Percentiles rank a stretch among this genome's conserved stretches.
phyloP scores from a whole-genome alignment of 2,113 vertebrate genomes.

The Bothrops jararaca region DNA sequence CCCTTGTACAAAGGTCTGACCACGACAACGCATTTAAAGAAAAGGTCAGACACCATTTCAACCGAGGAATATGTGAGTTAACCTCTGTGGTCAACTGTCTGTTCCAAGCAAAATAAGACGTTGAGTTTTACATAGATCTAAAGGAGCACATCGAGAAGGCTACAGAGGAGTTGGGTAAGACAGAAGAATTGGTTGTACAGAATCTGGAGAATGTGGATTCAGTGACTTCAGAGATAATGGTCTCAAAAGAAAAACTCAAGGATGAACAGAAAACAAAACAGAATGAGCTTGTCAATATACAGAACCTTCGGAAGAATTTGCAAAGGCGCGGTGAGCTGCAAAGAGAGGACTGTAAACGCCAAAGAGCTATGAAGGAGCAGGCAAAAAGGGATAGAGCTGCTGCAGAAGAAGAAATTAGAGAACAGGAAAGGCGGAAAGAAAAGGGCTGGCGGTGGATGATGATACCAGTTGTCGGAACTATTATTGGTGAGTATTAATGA shows the following conservation, averaged over 20 bases:
- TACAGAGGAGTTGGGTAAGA: not conserved
- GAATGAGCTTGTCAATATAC: not conserved
- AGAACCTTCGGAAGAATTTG: not conserved
- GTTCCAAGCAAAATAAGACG: not conserved
- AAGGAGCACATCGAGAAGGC: not conserved
- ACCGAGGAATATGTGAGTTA: not conserved
- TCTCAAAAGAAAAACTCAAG: not conserved
- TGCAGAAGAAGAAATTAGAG: accelerated
- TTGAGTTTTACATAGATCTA: not conserved
- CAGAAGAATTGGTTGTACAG: not conserved
- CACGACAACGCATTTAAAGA: not conserved
- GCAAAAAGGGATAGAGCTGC: not conserved
- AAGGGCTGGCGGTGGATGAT: not conserved
- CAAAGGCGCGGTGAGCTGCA: not conserved
- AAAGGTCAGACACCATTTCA: not conserved
- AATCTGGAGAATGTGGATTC: not conserved
- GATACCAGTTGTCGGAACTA: not conserved
- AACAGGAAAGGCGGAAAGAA: not conserved
- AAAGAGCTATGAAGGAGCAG: not conserved
- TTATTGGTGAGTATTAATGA: not conserved
- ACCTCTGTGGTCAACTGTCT: not conserved
- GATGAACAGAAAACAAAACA: not conserved
- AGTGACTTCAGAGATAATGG: not conserved
- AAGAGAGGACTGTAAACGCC: not conserved
- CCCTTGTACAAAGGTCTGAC: not conserved